phyloP scores from a whole-genome alignment of 2,888 invertebrate genomes.

The Drosophila longiperda region DNA sequence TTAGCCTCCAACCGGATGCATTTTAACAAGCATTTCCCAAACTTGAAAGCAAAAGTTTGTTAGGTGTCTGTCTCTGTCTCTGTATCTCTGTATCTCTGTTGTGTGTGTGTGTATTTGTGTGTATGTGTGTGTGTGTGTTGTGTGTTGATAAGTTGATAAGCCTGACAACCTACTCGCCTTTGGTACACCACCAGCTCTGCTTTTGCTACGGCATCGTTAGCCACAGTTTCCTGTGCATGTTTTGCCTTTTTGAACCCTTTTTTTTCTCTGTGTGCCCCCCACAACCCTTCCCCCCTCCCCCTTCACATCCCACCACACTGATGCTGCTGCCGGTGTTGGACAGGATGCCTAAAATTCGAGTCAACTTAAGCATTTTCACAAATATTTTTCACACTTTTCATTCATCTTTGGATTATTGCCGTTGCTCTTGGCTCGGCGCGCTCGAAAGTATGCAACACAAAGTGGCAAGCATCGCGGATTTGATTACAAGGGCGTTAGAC shows the following conservation, averaged over 20 bases:
- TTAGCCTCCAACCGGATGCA: slow-evolving; percentile 75
- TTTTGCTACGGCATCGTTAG: slow-evolving; percentile 63
- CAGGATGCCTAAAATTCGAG: slow-evolving; percentile 35
- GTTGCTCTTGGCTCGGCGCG: slow-evolving; percentile 27
- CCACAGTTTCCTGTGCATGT: slow-evolving; percentile 77
- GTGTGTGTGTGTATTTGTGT: slow-evolving; percentile 26
- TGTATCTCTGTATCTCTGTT: slow-evolving; percentile 22
- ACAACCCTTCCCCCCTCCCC: background rate
- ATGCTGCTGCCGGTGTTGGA: slow-evolving; percentile 35
- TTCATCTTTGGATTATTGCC: slow-evolving; percentile 27
- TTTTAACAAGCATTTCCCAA: slow-evolving; percentile 76
- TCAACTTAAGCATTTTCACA: slow-evolving; percentile 70
- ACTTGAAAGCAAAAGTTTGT: slow-evolving; percentile 78
- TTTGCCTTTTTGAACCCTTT: slow-evolving; percentile 67
- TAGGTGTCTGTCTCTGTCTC: slow-evolving; percentile 44
- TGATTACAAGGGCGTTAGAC: slow-evolving; percentile 62
- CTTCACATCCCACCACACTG: background rate
- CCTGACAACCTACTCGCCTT: slow-evolving; percentile 50
- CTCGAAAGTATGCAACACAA: slow-evolving; percentile 64
- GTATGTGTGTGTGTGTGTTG: slow-evolving; percentile 12
- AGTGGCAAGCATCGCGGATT: slow-evolving; percentile 71
- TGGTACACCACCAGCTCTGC: slow-evolving; percentile 24
- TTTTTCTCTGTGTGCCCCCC: slow-evolving; percentile 24
- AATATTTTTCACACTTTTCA: slow-evolving; percentile 70
- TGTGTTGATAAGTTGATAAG: slow-evolving; percentile 60